Conservation (phyloP, 2,113 vertebrate species). For the Fulmarus glacialis region DNA sequence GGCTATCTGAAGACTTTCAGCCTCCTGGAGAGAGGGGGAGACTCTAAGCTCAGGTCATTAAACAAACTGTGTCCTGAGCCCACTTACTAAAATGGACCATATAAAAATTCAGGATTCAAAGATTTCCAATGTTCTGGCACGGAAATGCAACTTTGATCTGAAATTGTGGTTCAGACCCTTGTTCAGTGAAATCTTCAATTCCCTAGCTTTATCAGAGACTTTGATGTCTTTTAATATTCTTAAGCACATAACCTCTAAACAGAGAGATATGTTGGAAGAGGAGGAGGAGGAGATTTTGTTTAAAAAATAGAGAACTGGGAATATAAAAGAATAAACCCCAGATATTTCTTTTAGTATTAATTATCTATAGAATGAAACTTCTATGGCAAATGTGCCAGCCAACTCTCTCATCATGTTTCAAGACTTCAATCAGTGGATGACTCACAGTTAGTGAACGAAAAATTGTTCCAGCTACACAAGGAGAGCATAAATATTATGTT, state of each 20-base stretch:
- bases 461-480: conserved; percentile 56
- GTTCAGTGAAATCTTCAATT: background rate
- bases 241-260: conserved; percentile 33
- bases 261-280: background rate
- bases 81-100: background rate
- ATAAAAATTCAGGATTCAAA: background rate
- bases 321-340: conserved; percentile 44
- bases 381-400: conserved; percentile 20
- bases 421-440: conserved; percentile 73
- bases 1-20: background rate
- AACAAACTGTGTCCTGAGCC: background rate
- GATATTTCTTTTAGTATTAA: conserved; percentile 29
- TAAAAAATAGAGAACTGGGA: conserved; percentile 30
- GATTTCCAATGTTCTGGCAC: background rate
- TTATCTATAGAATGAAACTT: conserved; percentile 49
- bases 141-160: background rate
- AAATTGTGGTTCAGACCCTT: background rate
- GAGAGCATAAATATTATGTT: conserved; percentile 73
- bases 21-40: background rate
- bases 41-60: background rate
- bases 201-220: background rate
- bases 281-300: conserved; percentile 33
- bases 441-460: conserved; percentile 70
- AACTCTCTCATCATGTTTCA: conserved; percentile 54
- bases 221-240: conserved; percentile 33